These are phyloP conservation scores for Caerostris darwini DNA, from an alignment of 1,140 invertebrate genomes.

Conservation along the genomic window DNA sequence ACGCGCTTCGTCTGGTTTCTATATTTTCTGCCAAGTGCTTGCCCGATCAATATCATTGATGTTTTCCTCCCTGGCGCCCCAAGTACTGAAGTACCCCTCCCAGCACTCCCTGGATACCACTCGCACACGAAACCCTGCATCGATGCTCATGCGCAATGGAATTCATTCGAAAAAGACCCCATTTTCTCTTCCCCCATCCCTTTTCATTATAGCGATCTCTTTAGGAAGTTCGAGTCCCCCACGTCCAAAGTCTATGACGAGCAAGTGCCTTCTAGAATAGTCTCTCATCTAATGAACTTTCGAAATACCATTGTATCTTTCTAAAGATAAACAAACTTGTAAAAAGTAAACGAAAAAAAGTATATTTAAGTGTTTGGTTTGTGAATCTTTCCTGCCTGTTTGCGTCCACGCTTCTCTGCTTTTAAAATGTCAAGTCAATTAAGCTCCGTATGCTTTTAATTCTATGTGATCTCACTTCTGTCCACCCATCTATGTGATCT, in stretches of 20 bases:
- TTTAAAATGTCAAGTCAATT: conserved; percentile 31
- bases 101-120: not conserved
- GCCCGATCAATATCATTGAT: conserved; percentile 71
- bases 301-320: too few relatives aligned
- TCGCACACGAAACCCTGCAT: conserved; percentile 45
- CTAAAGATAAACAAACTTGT: too few relatives aligned
- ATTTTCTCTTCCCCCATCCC: conserved; percentile 6
- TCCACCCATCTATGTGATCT: conserved; percentile 66
- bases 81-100: conserved; percentile 52
- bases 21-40: not conserved
- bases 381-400: not conserved
- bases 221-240: conserved; percentile 31
- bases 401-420: conserved; percentile 21
- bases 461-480: conserved; percentile 5
- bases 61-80: conserved; percentile 50
- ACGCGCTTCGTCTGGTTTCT: conserved; percentile 3
- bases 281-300: not conserved
- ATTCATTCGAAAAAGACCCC: conserved; percentile 1
- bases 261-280: conserved; percentile 74
- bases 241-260: conserved; percentile 49
- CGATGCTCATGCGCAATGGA: conserved; percentile 56
- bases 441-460: conserved; percentile 27
- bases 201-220: conserved; percentile 30
- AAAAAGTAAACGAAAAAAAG: not conserved
- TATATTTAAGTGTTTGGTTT: not conserved